These are phyloP conservation scores for Heliothis virescens DNA, from an alignment of 1,140 invertebrate genomes.

Conservation along the genomic window DNA sequence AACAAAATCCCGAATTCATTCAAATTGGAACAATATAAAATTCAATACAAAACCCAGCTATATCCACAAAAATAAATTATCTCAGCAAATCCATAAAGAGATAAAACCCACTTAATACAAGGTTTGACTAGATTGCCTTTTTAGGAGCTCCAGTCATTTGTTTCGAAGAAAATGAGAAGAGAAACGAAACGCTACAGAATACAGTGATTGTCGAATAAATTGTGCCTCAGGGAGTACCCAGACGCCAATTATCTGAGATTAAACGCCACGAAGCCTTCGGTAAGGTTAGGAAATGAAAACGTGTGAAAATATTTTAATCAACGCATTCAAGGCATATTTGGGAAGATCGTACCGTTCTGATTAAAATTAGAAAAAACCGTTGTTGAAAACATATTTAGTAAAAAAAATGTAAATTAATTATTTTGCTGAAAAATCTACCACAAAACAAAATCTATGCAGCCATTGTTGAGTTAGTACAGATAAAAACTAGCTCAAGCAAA, in stretches of 20 bases:
- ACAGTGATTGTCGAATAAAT: slow-evolving; percentile 40
- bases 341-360: background rate
- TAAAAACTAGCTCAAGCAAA: too few relatives aligned
- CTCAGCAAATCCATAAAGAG: slow-evolving; percentile 20
- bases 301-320: slow-evolving; percentile 40
- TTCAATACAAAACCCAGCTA: too few relatives aligned
- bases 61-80: slow-evolving; percentile 2
- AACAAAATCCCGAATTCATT: background rate
- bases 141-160: slow-evolving; percentile 19
- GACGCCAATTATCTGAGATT: slow-evolving; percentile 39
- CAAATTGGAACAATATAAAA: background rate
- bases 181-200: background rate
- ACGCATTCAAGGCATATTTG: slow-evolving; percentile 16
- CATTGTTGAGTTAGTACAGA: too few relatives aligned
- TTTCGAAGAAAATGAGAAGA: slow-evolving; percentile 28
- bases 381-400: background rate
- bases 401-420: background rate
- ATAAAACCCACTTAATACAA: slow-evolving; percentile 31
- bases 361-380: background rate
- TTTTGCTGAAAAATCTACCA: too few relatives aligned
- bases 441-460: too few relatives aligned
- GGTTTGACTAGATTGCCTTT: slow-evolving; percentile 13
- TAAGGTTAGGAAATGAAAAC: slow-evolving; percentile 12
- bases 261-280: slow-evolving; percentile 11
- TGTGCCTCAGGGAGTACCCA: slow-evolving; percentile 27